These are phyloP conservation scores for Hemiscyllium ocellatum DNA, from an alignment of 2,113 vertebrate genomes.

Conservation along the genomic window DNA sequence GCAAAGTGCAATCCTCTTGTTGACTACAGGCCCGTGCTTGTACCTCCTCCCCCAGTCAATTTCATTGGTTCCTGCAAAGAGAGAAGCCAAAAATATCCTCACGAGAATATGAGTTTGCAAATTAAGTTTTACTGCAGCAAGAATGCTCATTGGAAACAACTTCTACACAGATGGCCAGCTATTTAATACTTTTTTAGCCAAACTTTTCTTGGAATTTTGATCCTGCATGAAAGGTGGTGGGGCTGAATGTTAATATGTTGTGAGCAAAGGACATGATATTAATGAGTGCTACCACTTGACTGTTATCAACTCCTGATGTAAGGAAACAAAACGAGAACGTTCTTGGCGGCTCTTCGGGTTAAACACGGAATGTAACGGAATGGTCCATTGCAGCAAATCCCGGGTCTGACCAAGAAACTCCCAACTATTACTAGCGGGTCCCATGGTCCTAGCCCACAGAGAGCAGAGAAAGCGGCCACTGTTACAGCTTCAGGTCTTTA, in stretches of 20 bases:
- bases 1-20: background rate
- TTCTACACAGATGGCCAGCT: background rate
- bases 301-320: background rate
- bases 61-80: background rate
- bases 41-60: background rate
- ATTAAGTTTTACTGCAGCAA: background rate
- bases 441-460: background rate
- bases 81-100: background rate
- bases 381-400: background rate
- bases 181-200: background rate
- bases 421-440: background rate
- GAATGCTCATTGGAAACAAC: background rate
- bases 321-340: background rate
- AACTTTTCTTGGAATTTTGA: background rate
- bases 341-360: background rate
- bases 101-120: background rate
- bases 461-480: background rate
- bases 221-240: background rate
- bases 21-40: background rate
- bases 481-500: background rate
- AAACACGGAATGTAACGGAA: background rate
- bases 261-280: background rate
- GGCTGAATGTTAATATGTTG: background rate
- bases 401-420: background rate
- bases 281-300: background rate